Base-by-base conservation (phyloP, 1,140 invertebrate genomes). In the Condylostylus longicornis region DNA sequence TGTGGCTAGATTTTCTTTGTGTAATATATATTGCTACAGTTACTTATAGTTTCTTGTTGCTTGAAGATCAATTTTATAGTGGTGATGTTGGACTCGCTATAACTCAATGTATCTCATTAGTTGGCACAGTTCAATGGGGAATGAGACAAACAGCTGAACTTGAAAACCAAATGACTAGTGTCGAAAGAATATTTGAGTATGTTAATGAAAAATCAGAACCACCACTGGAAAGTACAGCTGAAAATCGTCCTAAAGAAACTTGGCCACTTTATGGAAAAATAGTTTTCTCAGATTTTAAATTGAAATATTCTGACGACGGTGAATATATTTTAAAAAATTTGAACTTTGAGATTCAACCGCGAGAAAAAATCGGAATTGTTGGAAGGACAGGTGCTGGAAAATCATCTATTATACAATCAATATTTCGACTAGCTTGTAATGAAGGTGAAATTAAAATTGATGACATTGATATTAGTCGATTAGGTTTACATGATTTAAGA, bases 321-420 rank as follows among this genome's bases (percentile, higher is more conserved):
- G 53, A 66, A 0, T 60, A 67, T 0, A 74, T 84, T 2, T 54
- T 85, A 4, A 74, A 71, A 36, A 67, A 76, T 42, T 61, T 85
- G 0, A 70, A 65, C 18, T 74, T 84, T 32, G 51, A 54, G 1
- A 73, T 89, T 17, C 43, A 74, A 27, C 65, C 79, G 0, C 65
- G 62, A 28, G 83, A 89, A 58, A 89, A 81, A 80, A 9, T 88
- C 36, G 80, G 84, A 2, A 80, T 90, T 39, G 84, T 88, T 13
- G 87, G 87, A 4, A 67, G 82, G 51, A 88, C 83, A 8, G 90
- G 90, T 1, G 87, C 89, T 23, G 90, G 90, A 12, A 95, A 95
- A 58, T 87, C 84, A 0, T 91, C 88, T 0, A 62, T 94, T 4
- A 83, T 90, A 36, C 65, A 77, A 18, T 78, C 83, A 1, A 54